These are phyloP conservation scores for Tokudaia muenninki DNA, from an alignment of 2,797 vertebrate genomes.

Conservation along the genomic window DNA sequence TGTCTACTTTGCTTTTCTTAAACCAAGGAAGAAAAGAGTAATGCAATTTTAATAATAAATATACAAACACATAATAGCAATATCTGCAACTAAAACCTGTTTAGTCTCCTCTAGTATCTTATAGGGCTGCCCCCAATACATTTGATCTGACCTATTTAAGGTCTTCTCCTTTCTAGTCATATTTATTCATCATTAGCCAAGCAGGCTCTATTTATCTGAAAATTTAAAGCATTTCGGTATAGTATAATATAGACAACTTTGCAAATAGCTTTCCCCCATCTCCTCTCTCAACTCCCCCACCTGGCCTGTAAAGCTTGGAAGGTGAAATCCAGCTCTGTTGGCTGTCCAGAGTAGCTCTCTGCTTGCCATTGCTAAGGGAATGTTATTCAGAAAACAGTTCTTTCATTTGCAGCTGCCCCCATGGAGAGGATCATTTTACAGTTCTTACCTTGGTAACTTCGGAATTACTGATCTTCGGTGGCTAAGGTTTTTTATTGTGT, in stretches of 20 bases:
- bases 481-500: background rate
- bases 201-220: slow-evolving; percentile 82
- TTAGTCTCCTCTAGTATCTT: slow-evolving; percentile 72
- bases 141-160: slow-evolving; percentile 78
- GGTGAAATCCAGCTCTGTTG: background rate
- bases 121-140: slow-evolving; percentile 68
- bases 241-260: slow-evolving; percentile 72
- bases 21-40: slow-evolving; percentile 75
- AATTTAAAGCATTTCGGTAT: slow-evolving; percentile 77
- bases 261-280: slow-evolving; percentile 60
- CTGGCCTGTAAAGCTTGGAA: background rate
- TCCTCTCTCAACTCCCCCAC: slow-evolving; percentile 42
- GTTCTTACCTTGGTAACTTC: slow-evolving; percentile 28
- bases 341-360: background rate
- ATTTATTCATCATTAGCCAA: slow-evolving; percentile 85
- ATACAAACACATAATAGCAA: slow-evolving; percentile 75
- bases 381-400: slow-evolving; percentile 44
- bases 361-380: slow-evolving; percentile 6
- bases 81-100: slow-evolving; percentile 49
- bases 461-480: slow-evolving; percentile 35
- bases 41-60: slow-evolving; percentile 83
- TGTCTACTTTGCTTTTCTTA: slow-evolving; percentile 45
- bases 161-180: slow-evolving; percentile 78
- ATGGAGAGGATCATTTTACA: slow-evolving; percentile 62
- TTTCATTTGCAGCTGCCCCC: slow-evolving; percentile 31